These are phyloP conservation scores for Drosophila pandora DNA, from an alignment of 1,140 invertebrate genomes.

Conservation along the genomic window DNA sequence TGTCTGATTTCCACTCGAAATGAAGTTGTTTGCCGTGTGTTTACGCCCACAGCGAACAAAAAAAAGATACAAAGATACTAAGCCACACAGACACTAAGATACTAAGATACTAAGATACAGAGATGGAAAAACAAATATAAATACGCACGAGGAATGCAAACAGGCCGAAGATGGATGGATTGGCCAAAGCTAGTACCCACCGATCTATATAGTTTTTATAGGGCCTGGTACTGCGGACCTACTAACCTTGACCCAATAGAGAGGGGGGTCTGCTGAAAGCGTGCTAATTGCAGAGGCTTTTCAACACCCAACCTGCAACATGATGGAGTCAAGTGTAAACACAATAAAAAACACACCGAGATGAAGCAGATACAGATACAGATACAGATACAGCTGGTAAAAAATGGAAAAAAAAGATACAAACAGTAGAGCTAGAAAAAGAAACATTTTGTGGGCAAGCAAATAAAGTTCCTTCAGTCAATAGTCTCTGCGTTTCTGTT, in stretches of 20 bases:
- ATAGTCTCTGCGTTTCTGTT: constrained; percentile 21
- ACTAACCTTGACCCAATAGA: constrained; percentile 72
- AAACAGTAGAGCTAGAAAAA: neutral
- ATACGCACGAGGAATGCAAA: neutral
- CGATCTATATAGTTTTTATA: constrained; percentile 4
- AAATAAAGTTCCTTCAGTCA: constrained; percentile 36
- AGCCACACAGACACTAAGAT: constrained; percentile 12
- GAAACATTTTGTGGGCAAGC: constrained; percentile 4
- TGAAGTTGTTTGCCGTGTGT: constrained; percentile 36
- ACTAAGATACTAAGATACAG: neutral
- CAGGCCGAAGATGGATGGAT: constrained; percentile 19
- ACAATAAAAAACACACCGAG: constrained; percentile 49
- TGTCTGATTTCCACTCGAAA: constrained; percentile 21
- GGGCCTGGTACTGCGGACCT: constrained; percentile 17
- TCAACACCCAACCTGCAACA: constrained; percentile 42
- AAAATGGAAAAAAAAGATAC: neutral
- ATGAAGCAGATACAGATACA: constrained; percentile 30
- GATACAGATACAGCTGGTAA: constrained; percentile 15
- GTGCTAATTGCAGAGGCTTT: constrained; percentile 73
- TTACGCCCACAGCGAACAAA: constrained; percentile 22
- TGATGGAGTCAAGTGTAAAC: constrained; percentile 71
- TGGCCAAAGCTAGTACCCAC: neutral
- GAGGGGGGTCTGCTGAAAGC: constrained; percentile 39
- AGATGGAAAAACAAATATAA: constrained; percentile 5
- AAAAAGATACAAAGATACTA: constrained; percentile 3